Evolutionary conservation across 35 echinoderm and acorn worm species (phyloP), one percentile per base, ranked within the genome.

Genomic region (Lytechinus variegatus): DNA sequence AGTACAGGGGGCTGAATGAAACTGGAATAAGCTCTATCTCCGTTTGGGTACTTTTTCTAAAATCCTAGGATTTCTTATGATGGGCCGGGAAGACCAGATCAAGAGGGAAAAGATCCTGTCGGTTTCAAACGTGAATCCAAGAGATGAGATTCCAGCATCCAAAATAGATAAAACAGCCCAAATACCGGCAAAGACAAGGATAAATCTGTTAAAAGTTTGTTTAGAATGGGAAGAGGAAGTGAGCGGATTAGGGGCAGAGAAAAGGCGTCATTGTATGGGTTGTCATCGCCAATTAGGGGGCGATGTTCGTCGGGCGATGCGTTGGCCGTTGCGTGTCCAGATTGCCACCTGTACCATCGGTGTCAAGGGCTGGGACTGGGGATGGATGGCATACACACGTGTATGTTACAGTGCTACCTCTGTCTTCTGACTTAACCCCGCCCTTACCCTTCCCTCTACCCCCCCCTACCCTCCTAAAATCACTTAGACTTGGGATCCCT

Each of bases 231-330:
- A 54, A 54, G 88, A 90, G 88, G 88, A 90, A 90, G 88, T 28
- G 88, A 54, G 11, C 88, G 88, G 88, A 90, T 90, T 90, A 90
- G 29, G 88, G 88, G 52, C 66, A 79, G 66, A 54, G 29, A 90
- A 90, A 90, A 90, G 28, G 88, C 88, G 12, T 52, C 88, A 90
- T 90, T 90, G 88, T 90, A 21, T 10, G 29, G 88, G 88, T 90
- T 90, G 88, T 90, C 88, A 54, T 90, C 88, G 88, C 88, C 88
- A 90, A 90, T 90, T 90, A 90, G 88, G 13, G 29, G 88, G 88
- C 88, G 29, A 54, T 90, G 88, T 44, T 52, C 88, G 29, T 44
- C 9, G 16, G 16, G 52, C 88, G 29, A 90, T 52, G 88, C 28
- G 88, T 90, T 54, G 88, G 52, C 88, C 52, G 21, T 90, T 12